Evolutionary conservation across 2,113 vertebrate species (phyloP).

Genomic region (Verasper variegatus): DNA sequence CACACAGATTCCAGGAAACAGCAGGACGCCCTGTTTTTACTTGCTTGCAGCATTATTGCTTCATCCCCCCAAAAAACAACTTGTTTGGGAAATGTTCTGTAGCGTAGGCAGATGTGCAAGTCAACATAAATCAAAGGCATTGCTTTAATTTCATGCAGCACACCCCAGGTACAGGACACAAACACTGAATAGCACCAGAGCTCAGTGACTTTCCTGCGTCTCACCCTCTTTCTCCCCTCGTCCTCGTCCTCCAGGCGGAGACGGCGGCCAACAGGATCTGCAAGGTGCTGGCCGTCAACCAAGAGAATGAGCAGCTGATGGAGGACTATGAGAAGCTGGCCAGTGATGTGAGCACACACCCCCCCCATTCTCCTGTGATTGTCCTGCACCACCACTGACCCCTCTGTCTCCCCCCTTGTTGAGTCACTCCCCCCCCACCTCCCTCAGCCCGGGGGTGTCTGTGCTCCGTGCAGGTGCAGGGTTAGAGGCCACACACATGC

Average conservation of each 20-base stretch:
- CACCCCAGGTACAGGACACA: background rate
- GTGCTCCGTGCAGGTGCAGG: conserved; percentile 55
- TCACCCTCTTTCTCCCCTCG: conserved; percentile 51
- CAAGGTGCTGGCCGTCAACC: conserved; percentile 99
- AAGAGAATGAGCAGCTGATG: conserved; percentile 99
- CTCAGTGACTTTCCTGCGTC: background rate
- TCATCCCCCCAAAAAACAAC: background rate
- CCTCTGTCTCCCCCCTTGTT: background rate
- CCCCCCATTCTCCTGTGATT: conserved; percentile 19
- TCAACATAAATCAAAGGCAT: background rate
- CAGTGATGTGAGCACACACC: conserved; percentile 91
- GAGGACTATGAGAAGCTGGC: conserved; percentile 99
- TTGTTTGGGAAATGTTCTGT: background rate
- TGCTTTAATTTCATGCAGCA: background rate
- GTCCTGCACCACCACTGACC: conserved; percentile 14
- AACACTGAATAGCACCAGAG: background rate
- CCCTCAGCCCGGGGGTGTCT: conserved; percentile 28
- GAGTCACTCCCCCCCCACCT: background rate
- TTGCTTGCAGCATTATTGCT: background rate
- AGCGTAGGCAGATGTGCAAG: background rate
- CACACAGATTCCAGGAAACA: background rate
- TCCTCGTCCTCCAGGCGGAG: conserved; percentile 87
- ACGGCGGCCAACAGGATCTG: conserved; percentile 99
- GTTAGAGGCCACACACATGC: conserved; percentile 12
- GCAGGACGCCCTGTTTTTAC: background rate